phyloP scores from a whole-genome alignment of 37 sponge, comb jelly and placozoan genomes.

The Mnemiopsis leidyi region DNA sequence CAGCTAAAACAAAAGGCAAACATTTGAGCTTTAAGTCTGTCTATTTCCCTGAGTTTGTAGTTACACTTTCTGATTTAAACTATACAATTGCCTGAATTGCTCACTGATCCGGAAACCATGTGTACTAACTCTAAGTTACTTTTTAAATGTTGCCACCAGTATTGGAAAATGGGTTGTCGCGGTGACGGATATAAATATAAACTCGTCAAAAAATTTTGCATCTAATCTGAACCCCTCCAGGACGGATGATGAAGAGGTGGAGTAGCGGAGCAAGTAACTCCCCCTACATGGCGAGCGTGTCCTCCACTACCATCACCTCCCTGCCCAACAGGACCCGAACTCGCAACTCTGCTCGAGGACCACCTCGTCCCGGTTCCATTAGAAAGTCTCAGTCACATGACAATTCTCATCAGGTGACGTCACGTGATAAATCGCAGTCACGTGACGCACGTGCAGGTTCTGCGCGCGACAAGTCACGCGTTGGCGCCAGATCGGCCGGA shows the following conservation, averaged over 20 bases:
- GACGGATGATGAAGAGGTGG: neutral
- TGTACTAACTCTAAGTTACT: too few relatives aligned
- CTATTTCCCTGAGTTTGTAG: too few relatives aligned
- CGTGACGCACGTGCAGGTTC: neutral
- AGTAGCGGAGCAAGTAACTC: neutral
- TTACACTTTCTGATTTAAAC: too few relatives aligned
- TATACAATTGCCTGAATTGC: too few relatives aligned
- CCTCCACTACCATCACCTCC: neutral
- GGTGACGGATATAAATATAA: too few relatives aligned
- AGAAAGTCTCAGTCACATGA: neutral
- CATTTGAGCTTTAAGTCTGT: too few relatives aligned
- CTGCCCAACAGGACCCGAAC: neutral
- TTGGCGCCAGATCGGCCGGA: neutral
- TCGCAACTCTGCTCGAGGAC: neutral
- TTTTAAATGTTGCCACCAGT: too few relatives aligned
- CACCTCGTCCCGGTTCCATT: too few relatives aligned
- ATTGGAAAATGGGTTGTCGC: too few relatives aligned
- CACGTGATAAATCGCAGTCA: neutral
- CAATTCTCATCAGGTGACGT: neutral
- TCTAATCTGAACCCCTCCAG: too few relatives aligned
- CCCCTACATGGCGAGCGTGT: neutral
- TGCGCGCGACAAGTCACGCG: neutral
- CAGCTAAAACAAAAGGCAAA: neutral
- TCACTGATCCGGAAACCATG: too few relatives aligned
- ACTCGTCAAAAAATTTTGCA: too few relatives aligned